Evolutionary conservation across 2,888 invertebrate species (phyloP), one percentile per base, ranked within the genome.

Genomic region (Mesodorylaimus sp.): DNA sequence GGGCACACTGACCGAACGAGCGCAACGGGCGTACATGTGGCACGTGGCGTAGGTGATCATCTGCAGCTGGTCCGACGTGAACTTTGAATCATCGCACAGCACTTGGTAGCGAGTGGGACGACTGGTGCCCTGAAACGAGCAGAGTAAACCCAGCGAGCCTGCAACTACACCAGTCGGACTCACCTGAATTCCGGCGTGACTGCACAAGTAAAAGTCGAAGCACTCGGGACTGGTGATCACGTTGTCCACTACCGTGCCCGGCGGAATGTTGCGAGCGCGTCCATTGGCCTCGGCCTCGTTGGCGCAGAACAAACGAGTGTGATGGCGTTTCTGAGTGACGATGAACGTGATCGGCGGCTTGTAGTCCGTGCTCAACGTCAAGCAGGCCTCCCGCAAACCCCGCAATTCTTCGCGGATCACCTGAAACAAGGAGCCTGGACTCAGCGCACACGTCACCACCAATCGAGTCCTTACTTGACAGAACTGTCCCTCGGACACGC

Each of bases 401-500:
- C 57, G 56, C 44, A 64, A 57, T 54, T 63, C 63, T 50, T 62
- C 59, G 32, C 58, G 57, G 27, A 61, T 56, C 21, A 53, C 53
- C 50, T 53, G 19, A 7, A 49, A 43, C 19, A 44, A 24, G 16
- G 52, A 16, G 10, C 10, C 10, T n/a, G n/a, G n/a, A n/a, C n/a
- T n/a, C n/a, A n/a, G n/a, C n/a, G n/a, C n/a, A n/a, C n/a, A n/a
- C n/a, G n/a, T n/a, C n/a, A n/a, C n/a, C n/a, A n/a, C n/a, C n/a
- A n/a, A n/a, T n/a, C n/a, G n/a, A n/a, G n/a, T n/a, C 28, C n/a
- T 3, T 38, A 62, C 62, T 50, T 61, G 59, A 24, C 56, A 53
- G 52, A 64, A 65, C 52, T 64, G 62, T 29, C 62, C 61, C 50
- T 64, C 61, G 16, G 57, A 54, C 24, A 64, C 61, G 27, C 64